Base-by-base conservation (phyloP, 2,888 invertebrate genomes). In the Drosophila borealis region DNA sequence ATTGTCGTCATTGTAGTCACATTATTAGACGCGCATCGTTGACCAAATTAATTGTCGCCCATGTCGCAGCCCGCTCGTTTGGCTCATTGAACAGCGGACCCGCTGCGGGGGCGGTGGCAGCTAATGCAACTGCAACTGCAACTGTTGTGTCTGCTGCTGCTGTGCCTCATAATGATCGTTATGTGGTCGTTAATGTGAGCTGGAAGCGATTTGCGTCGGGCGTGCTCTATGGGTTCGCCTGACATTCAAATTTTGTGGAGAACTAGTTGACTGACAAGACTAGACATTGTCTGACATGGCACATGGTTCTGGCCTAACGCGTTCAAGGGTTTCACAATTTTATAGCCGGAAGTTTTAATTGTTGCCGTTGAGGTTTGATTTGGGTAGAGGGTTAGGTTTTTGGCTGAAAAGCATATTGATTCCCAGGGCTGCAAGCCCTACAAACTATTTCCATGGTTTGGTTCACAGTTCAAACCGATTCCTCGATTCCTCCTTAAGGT, bases 11-110 rank as follows among this genome's bases (percentile, higher is more conserved):
- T 85, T 84, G 78, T 81, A 82, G 75, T 66, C 80, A 78, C 83
- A 89, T 87, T 88, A 89, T 88, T 85, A 88, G 89, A 85, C 62
- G 73, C 85, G 83, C 87, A 74, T 87, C 88, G 83, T 70, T 88
- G 89, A 56, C 74, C 72, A 80, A 84, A 81, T 79, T 87, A 88
- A 88, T 87, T 83, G 83, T 78, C 74, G 78, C 63, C 74, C 44
- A 54, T 70, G 71, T 57, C 69, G 57, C 56, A 61, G 59, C 60
- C 14, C 62, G 46, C 21, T 55, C 59, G 68, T 53, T 67, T 73
- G 66, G 53, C 66, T 78, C 72, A 70, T 66, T 72, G 72, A 48
- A 64, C 72, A 72, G 56, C 17, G 46, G 64, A 49, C 63, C n/a
- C n/a, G n/a, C n/a, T 66, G 64, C 42, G 64, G 54, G 53, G 62